Base-by-base conservation (phyloP, 2,113 vertebrate genomes). In the Cryptoleucopteryx plumbea region DNA sequence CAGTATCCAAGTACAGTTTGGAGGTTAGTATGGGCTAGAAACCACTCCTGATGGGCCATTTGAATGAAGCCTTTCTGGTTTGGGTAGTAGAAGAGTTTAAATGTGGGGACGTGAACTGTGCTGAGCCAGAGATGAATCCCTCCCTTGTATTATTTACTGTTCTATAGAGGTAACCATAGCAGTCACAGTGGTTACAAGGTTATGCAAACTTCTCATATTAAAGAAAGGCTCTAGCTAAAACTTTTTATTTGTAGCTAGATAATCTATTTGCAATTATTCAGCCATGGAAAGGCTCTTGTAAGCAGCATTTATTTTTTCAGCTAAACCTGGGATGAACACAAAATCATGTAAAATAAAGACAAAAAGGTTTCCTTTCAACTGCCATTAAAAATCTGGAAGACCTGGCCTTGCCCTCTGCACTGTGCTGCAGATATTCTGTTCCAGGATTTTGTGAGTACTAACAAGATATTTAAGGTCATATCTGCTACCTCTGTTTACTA, bases 251-350 rank as follows among this genome's bases (percentile, higher is more conserved):
- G 73, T 92, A 79, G 38, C 21, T 82, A 71, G 27, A 67, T 94
- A 56, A 86, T 62, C 36, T 94, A 58, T 65, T 86, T 92, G 65
- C 40, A 82, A 40, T 81, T 94, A 72, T 56, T 86, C 27, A 14
- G 8, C 43, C 59, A 12, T n/a, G 34, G 36, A 94, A 65, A 92
- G 6, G 13, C 29, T 86, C 22, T 61, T 72, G 10, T 55, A 87
- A 93, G 85, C 8, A 82, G 14, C 10, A 66, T 87, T 93, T 92
- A 81, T 93, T 96, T 97, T 92, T 93, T 52, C 80, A 94, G 16
- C 17, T 92, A 89, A 96, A 94, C 9, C 70, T 79, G 17, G 13
- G 61, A 74, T 94, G 70, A 94, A 87, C 47, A 86, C 5, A 88
- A 93, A 88, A 80, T 70, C 53, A 73, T 42, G 26, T 45, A 52